Percentiles rank a stretch among this genome's conserved stretches.
phyloP scores from a whole-genome alignment of 2,888 invertebrate genomes.

The Frankliniella fusca region DNA sequence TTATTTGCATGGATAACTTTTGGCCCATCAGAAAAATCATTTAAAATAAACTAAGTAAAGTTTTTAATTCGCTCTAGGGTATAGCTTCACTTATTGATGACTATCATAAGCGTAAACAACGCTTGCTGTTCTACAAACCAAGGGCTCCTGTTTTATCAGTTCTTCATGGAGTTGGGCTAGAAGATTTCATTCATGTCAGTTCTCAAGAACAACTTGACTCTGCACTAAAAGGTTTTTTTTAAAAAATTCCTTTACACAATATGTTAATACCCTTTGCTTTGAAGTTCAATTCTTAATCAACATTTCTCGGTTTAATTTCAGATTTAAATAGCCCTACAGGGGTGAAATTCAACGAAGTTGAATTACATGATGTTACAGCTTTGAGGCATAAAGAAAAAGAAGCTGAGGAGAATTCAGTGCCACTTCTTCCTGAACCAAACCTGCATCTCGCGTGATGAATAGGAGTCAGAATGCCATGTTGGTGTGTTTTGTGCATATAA shows the following conservation, averaged over 20 bases:
- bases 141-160: conserved; percentile 63
- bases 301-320: neutral
- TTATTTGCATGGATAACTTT: neutral
- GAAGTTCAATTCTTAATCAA: neutral
- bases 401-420: neutral
- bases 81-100: conserved; percentile 72
- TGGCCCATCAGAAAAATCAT: neutral
- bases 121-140: conserved; percentile 65
- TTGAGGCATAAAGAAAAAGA: neutral
- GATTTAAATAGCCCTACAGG: neutral
- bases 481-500: too few relatives aligned
- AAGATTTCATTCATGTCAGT: conserved; percentile 58
- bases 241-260: neutral
- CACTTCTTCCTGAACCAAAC: neutral
- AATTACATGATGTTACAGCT: neutral
- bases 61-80: conserved; percentile 51
- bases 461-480: neutral
- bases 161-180: conserved; percentile 62
- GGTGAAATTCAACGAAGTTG: neutral
- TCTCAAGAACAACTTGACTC: conserved; percentile 58
- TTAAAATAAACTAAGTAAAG: conserved; percentile 27
- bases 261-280: neutral
- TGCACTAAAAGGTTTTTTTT: conserved; percentile 45
- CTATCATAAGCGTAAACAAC: conserved; percentile 65
- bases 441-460: neutral